Conservation (phyloP, 2,113 vertebrate species). For the Mirza zaza region DNA sequence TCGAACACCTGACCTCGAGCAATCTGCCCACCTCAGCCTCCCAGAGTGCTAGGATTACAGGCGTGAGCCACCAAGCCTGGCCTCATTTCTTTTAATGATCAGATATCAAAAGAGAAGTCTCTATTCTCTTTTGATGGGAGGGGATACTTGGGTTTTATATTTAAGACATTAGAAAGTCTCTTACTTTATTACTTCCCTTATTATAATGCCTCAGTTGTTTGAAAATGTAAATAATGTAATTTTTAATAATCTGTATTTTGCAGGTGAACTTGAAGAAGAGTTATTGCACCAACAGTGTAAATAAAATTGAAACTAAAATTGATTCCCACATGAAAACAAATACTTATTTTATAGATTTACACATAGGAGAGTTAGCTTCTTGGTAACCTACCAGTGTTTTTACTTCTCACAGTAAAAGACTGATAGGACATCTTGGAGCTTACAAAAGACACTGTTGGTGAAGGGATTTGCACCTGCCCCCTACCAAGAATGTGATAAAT, state of each 20-base stretch:
- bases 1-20: too few species aligned
- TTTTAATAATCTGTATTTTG: background rate
- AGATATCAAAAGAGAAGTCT: background rate
- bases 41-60: too few species aligned
- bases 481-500: background rate
- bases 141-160: background rate
- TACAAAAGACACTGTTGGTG: background rate
- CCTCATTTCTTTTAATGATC: background rate
- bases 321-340: background rate
- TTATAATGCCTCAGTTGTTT: background rate
- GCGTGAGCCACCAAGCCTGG: too few species aligned
- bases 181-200: background rate
- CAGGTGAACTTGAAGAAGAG: background rate
- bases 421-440: background rate
- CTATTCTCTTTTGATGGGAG: background rate
- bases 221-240: conserved; percentile 8
- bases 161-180: background rate
- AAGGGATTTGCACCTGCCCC: background rate
- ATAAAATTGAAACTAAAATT: conserved; percentile 1
- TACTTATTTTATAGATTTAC: background rate
- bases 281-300: background rate
- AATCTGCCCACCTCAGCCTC: too few species aligned
- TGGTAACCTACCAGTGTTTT: background rate
- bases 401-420: background rate
- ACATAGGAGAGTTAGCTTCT: background rate